Evolutionary conservation across 2,888 invertebrate genomes (phyloP).

Genomic region (Acheta domesticus): DNA sequence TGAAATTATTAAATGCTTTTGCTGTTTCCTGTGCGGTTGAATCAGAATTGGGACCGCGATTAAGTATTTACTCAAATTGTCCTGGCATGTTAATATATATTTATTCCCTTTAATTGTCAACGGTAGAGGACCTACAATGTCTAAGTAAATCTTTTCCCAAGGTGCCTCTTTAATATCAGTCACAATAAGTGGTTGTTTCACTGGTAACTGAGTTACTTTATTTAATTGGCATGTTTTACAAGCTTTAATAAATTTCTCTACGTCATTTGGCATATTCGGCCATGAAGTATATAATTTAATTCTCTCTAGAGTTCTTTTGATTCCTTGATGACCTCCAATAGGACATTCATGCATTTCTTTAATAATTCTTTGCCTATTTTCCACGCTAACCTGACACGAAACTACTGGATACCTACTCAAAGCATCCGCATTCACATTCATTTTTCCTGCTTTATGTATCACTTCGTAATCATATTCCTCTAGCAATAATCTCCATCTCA

Average conservation of each 20-base stretch:
- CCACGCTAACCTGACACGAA: no score
- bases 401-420: neutral
- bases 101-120: neutral
- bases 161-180: neutral
- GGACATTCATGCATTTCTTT: neutral
- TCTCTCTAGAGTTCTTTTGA: neutral
- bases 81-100: neutral
- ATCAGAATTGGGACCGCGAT: neutral
- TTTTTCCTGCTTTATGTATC: neutral
- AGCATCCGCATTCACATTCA: neutral
- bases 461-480: neutral
- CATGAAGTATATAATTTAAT: neutral
- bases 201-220: neutral
- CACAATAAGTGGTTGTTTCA: neutral
- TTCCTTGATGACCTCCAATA: neutral
- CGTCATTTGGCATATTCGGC: neutral
- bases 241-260: neutral
- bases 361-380: neutral
- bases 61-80: neutral
- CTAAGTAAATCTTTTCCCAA: neutral
- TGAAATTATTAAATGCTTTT: neutral
- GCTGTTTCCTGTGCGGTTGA: neutral
- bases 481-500: neutral
- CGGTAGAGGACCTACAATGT: neutral
- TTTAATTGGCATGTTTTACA: neutral